These are phyloP conservation scores for Anhinga anhinga DNA, from an alignment of 2,113 vertebrate genomes.

Conservation along the genomic window DNA sequence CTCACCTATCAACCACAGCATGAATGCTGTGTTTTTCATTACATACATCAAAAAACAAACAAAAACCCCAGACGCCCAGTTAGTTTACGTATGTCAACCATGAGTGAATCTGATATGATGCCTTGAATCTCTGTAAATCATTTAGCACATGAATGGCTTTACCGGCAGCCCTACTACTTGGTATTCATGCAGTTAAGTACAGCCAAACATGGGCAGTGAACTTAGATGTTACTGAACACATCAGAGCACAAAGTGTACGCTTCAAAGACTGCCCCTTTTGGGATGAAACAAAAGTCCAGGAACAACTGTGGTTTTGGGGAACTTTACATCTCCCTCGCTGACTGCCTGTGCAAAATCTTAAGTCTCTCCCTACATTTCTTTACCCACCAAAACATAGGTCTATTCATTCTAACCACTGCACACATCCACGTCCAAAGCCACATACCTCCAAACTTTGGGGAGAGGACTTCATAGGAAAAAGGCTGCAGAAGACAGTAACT, in stretches of 20 bases:
- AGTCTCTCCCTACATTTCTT: neutral
- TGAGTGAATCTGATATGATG: neutral
- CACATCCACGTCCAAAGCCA: neutral
- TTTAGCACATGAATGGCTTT: neutral
- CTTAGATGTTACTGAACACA: neutral
- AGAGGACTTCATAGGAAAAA: slow-evolving; percentile 8
- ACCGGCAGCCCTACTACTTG: neutral
- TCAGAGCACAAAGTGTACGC: neutral
- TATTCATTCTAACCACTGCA: neutral
- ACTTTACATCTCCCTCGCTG: neutral
- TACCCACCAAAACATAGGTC: neutral
- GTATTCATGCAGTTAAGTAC: neutral
- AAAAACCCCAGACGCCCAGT: neutral
- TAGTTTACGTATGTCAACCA: neutral
- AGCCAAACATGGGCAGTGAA: neutral
- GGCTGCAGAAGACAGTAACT: neutral
- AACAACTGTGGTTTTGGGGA: neutral
- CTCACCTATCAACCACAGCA: neutral
- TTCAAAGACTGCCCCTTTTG: neutral
- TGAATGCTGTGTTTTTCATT: neutral
- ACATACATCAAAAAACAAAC: neutral
- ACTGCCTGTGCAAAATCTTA: neutral
- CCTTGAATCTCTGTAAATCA: neutral
- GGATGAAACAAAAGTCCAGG: neutral
- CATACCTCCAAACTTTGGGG: neutral